Evolutionary conservation across 2,888 invertebrate genomes (phyloP), one percentile per base, ranked within the genome.

Genomic region (Graphium colonna): DNA sequence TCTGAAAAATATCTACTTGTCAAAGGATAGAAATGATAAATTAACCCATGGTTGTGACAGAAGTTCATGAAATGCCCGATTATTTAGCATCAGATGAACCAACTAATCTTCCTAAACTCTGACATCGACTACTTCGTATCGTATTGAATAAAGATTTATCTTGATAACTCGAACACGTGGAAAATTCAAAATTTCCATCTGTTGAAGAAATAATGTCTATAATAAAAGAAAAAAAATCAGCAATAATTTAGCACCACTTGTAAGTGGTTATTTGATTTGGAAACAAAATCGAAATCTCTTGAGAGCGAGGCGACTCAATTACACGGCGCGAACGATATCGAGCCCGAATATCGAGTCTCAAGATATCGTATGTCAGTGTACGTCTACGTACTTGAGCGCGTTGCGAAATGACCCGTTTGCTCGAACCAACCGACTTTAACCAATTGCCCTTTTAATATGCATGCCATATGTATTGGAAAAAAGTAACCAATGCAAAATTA

Each of bases 321-420:
- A 40, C 40, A 40, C 3, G 8, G 16, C 9, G 4, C 5, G 38
- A 38, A 4, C 12, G 12, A n/a, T 38, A 28, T 26, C 51, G 10
- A 28, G 28, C 18, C 17, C 41, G 17, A 45, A 13, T 40, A 33
- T 31, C 52, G 12, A 21, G 26, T 21, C 21, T 46, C 33, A 45
- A 15, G 21, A 45, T 52, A 52, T 21, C 46, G 15, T 21, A 16
- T 52, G 15, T 40, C 47, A 18, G 16, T 39, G 16, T 46, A 36
- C n/a, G 15, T 8, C 7, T 9, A 2, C 3, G 21, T 9, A 8
- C 48, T 18, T 31, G 18, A 13, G 36, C 40, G 17, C 40, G 13
- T 52, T 40, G 52, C 52, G 31, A 50, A 41, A 44, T 21, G 28
- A 33, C 38, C 38, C 12, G 46, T 16, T 15, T 17, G 13, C 38